Conservation (phyloP, 2,113 vertebrate genomes). For the Ranitomeya variabilis region DNA sequence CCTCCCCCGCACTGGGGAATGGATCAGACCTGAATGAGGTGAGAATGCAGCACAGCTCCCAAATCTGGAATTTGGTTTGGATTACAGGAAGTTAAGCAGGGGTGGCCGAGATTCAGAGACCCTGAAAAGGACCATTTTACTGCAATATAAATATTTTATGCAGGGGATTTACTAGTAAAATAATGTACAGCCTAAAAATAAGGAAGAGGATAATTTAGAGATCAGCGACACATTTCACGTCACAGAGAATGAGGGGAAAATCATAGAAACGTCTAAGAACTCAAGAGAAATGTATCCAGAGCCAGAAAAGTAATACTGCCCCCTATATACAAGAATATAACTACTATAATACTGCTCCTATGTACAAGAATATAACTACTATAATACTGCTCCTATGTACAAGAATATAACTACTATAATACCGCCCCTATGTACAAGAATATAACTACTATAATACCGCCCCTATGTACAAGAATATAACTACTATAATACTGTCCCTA, state of each 20-base stretch:
- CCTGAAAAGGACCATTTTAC: slow-evolving; percentile 46
- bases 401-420: not conserved
- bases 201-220: slow-evolving; percentile 37
- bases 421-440: too few relatives aligned
- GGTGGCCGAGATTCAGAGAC: slow-evolving; percentile 25
- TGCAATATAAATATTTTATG: slow-evolving; percentile 43
- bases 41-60: slow-evolving; percentile 22
- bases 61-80: slow-evolving; percentile 45
- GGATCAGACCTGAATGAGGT: slow-evolving; percentile 47
- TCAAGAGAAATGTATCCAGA: not conserved
- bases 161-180: slow-evolving; percentile 39
- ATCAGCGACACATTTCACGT: not conserved
- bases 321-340: not conserved
- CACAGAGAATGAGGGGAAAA: not conserved
- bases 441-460: too few relatives aligned
- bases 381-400: not conserved
- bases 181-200: slow-evolving; percentile 20
- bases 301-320: not conserved
- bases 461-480: too few relatives aligned
- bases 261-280: not conserved
- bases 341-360: not conserved
- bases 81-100: slow-evolving; percentile 42
- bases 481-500: too few relatives aligned
- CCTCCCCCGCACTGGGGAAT: slow-evolving; percentile 9
- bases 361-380: not conserved